Conservation (phyloP, 2,113 vertebrate genomes). For the Progne subis region DNA sequence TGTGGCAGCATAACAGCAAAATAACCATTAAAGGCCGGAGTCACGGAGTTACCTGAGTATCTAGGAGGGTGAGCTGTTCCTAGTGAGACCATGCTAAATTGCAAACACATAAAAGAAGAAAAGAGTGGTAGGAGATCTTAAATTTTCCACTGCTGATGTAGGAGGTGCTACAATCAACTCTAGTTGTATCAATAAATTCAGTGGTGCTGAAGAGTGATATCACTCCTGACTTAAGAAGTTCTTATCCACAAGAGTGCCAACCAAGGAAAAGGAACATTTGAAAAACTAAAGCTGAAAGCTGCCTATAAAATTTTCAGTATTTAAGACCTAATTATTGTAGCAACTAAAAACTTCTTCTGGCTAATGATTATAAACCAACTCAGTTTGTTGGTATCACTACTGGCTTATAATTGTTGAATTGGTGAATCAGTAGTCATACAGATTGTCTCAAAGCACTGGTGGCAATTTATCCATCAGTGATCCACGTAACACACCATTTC, state of each 20-base stretch:
- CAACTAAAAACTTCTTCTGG: slow-evolving; percentile 8
- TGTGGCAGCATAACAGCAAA: background rate
- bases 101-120: background rate
- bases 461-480: background rate
- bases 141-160: background rate
- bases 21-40: background rate
- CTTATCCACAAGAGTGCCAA: background rate
- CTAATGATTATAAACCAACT: background rate
- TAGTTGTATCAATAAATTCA: background rate
- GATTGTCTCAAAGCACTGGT: background rate
- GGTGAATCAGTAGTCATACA: background rate
- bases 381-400: background rate
- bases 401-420: background rate
- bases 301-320: background rate
- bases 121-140: background rate
- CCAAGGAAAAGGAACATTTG: background rate
- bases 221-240: slow-evolving; percentile 3
- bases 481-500: background rate
- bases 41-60: background rate
- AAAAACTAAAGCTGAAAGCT: slow-evolving; percentile 3
- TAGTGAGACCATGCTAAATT: background rate
- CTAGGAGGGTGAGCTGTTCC: background rate
- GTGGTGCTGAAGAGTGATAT: background rate
- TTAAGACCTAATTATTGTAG: slow-evolving; percentile 2
- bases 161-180: background rate